phyloP scores from a whole-genome alignment of 2,113 vertebrate species.

The Pogonocichla stellata region DNA sequence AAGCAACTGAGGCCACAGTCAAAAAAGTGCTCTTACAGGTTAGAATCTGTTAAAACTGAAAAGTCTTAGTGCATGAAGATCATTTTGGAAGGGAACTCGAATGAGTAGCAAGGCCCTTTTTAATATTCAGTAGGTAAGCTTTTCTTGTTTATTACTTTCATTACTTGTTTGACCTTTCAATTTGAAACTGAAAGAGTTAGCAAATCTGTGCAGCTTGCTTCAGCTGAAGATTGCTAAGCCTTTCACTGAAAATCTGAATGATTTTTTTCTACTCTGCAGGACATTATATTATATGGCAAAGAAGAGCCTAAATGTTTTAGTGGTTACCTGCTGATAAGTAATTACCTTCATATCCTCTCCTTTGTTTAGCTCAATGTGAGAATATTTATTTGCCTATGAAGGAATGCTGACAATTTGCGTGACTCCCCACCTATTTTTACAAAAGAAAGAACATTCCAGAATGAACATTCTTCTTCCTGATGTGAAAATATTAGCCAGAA shows the following conservation, averaged over 20 bases:
- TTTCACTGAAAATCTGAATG: background rate
- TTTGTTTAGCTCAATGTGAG: background rate
- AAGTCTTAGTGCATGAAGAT: background rate
- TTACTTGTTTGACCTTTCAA: constrained; percentile 10
- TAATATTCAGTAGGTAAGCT: background rate
- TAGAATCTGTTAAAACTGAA: background rate
- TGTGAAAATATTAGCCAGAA: background rate
- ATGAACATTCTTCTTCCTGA: background rate
- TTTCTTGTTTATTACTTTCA: constrained; percentile 20
- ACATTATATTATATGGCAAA: background rate
- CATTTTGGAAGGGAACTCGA: background rate
- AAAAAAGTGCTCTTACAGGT: fast-evolving
- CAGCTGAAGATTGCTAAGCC: background rate
- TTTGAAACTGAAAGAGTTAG: constrained; percentile 4
- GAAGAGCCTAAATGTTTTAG: constrained; percentile 13
- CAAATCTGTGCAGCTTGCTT: background rate
- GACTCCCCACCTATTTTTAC: background rate
- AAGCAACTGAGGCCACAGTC: background rate
- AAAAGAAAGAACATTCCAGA: background rate
- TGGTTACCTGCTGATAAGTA: constrained; percentile 23
- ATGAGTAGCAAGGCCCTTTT: background rate
- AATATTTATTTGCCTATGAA: constrained; percentile 29
- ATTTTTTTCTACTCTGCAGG: background rate
- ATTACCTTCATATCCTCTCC: constrained; percentile 22
- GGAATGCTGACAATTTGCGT: background rate